Evolutionary conservation across 1,140 invertebrate species (phyloP).

Genomic region (Euwallacea similis): DNA sequence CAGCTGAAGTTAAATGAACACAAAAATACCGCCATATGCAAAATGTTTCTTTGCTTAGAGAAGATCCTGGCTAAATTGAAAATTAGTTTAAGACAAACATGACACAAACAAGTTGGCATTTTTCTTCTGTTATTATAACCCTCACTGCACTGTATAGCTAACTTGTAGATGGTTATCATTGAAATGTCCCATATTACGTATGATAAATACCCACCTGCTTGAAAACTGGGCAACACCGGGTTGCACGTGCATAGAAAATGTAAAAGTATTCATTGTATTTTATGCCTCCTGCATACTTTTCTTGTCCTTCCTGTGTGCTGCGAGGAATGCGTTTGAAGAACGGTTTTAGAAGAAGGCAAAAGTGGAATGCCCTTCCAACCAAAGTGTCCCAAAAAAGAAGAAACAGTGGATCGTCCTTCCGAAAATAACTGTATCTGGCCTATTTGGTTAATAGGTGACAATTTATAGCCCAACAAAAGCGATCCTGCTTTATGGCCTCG

Average conservation of each 20-base stretch:
- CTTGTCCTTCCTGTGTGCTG: background rate
- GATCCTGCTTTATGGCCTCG: conserved; percentile 38
- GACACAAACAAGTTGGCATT: no score
- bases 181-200: conserved; percentile 4
- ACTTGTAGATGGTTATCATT: background rate
- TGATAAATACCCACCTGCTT: background rate
- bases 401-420: conserved; percentile 9
- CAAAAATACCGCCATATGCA: conserved; percentile 23
- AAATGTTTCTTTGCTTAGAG: background rate
- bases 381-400: conserved; percentile 1
- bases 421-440: conserved; percentile 40
- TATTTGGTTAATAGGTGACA: conserved; percentile 43
- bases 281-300: background rate
- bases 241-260: conserved; percentile 4
- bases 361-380: background rate
- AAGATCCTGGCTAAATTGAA: no score
- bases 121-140: background rate
- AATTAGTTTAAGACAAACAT: no score
- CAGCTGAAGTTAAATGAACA: conserved; percentile 26
- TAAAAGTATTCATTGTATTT: conserved; percentile 9
- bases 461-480: conserved; percentile 39
- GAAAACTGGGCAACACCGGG: background rate
- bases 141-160: background rate
- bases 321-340: background rate
- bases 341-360: background rate